Evolutionary conservation across 1,140 invertebrate species (phyloP).

Genomic region (Psix sp.): DNA sequence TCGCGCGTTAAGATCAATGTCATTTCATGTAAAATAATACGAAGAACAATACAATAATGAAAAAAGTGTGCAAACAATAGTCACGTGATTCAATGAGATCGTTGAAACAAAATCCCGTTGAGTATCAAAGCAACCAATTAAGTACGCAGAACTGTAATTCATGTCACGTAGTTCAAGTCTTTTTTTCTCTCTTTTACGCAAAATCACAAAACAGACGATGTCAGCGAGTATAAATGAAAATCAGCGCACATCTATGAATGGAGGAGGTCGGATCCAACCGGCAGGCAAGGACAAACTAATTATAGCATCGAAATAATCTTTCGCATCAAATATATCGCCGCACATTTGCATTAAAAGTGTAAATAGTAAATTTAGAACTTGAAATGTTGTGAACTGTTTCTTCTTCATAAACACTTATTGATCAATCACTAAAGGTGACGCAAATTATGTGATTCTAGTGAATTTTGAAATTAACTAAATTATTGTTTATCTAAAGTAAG

Average conservation of each 20-base stretch:
- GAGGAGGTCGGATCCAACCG: slow-evolving; percentile 66
- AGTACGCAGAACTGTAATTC: slow-evolving; percentile 6
- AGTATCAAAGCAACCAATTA: slow-evolving; percentile 12
- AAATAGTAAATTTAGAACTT: slow-evolving; percentile 2
- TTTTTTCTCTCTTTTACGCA: slow-evolving; percentile 9
- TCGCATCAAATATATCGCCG: slow-evolving; percentile 29
- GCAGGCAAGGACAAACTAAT: slow-evolving; percentile 73
- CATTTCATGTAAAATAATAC: neutral
- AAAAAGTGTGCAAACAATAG: too few species aligned
- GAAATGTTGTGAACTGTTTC: too few species aligned
- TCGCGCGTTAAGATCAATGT: slow-evolving; percentile 9
- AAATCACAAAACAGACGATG: slow-evolving; percentile 42
- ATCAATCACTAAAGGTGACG: too few species aligned
- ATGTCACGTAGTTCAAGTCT: slow-evolving; percentile 8
- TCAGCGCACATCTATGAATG: slow-evolving; percentile 70
- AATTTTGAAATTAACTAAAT: too few species aligned
- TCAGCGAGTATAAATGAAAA: slow-evolving; percentile 53
- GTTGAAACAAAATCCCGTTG: too few species aligned
- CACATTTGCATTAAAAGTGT: slow-evolving; percentile 19
- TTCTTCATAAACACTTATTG: too few species aligned
- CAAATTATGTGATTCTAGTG: too few species aligned
- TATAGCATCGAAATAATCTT: slow-evolving; percentile 65
- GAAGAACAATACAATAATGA: too few species aligned
- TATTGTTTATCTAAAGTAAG: too few species aligned
- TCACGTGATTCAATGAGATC: too few species aligned